A percentile compares a stretch with the other conserved stretches of the same genome.
Evolutionary conservation across 2,797 vertebrate genomes (phyloP).

Genomic region (Tiaroga cobitis): DNA sequence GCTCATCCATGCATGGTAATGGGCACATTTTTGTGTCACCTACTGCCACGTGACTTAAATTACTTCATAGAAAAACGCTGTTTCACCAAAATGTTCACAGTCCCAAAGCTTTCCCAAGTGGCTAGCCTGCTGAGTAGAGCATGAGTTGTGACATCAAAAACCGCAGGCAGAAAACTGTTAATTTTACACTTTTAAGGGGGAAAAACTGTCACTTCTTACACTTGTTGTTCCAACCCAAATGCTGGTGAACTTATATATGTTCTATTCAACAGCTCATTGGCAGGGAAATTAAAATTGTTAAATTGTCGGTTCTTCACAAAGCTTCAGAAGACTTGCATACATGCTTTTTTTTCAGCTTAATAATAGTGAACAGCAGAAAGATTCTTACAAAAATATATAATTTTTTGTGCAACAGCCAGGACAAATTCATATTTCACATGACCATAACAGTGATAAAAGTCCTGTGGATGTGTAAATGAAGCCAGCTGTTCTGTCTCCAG

Average conservation of each 20-base stretch:
- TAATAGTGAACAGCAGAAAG: too few relatives aligned
- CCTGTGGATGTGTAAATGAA: conserved; percentile 26
- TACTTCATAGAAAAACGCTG: background rate
- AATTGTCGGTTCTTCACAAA: background rate
- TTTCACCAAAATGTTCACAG: background rate
- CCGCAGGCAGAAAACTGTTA: too few relatives aligned
- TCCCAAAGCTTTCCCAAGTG: background rate
- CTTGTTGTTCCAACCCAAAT: background rate
- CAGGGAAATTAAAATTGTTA: too few relatives aligned
- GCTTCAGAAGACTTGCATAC: background rate
- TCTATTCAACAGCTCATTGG: too few relatives aligned
- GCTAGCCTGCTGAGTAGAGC: background rate
- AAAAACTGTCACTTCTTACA: background rate
- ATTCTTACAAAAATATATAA: too few relatives aligned
- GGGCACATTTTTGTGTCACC: background rate
- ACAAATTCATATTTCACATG: background rate
- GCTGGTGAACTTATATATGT: background rate
- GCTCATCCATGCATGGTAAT: background rate
- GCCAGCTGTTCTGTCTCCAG: conserved; percentile 50
- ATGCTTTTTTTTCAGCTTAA: too few relatives aligned
- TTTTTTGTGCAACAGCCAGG: background rate
- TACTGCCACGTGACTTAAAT: background rate
- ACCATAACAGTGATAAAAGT: background rate
- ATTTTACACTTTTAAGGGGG: background rate
- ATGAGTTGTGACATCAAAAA: background rate